These are phyloP conservation scores for Parauchenoglanis ngamensis DNA, from an alignment of 2,797 vertebrate species.

Conservation along the genomic window DNA sequence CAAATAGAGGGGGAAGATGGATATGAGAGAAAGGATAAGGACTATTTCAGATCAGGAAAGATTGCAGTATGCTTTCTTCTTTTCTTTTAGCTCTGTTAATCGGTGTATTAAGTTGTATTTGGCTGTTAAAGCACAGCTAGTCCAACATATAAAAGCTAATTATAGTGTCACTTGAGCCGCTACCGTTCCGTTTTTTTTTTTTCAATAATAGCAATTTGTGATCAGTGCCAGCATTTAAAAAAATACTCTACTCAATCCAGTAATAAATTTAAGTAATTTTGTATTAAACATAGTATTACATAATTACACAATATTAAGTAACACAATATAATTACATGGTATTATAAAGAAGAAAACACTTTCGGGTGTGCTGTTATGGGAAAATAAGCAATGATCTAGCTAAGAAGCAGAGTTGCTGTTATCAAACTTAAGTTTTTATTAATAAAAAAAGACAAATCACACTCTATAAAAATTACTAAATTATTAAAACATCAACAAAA, in stretches of 20 bases:
- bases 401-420: not conserved
- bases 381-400: not conserved
- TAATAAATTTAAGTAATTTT: not conserved
- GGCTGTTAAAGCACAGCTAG: not conserved
- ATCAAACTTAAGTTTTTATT: not conserved
- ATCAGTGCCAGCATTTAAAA: not conserved
- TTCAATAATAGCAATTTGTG: not conserved
- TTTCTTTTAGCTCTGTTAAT: not conserved
- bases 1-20: not conserved
- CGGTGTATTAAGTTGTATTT: not conserved
- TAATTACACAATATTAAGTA: not conserved
- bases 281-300: not conserved
- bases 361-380: not conserved
- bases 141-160: slow-evolving; percentile 18
- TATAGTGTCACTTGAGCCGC: slow-evolving; percentile 5
- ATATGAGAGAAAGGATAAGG: not conserved
- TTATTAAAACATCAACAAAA: not conserved
- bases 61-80: not conserved
- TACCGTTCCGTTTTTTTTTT: not conserved
- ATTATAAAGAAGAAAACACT: not conserved
- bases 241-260: not conserved
- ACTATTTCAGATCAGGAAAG: not conserved
- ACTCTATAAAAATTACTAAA: not conserved
- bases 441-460: not conserved
- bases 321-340: not conserved